Evolutionary conservation across 2,113 vertebrate species (phyloP).

Genomic region (Garra rufa): DNA sequence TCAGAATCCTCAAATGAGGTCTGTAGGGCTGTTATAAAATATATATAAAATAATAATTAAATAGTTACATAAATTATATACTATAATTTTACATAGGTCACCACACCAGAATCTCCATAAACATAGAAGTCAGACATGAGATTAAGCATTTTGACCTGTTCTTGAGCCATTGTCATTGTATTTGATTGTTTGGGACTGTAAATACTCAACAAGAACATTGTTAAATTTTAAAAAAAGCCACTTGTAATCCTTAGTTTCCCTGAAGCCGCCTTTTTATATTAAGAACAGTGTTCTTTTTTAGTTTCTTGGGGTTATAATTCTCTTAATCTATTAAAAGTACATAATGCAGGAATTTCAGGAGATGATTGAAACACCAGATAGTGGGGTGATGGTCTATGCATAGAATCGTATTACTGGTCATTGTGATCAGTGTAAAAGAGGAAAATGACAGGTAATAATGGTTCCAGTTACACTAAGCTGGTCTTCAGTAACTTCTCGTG

Average conservation of each 20-base stretch:
- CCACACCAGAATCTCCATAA: no score
- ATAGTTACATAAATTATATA: no score
- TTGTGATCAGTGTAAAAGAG: constrained; percentile 1
- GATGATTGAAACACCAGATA: not conserved
- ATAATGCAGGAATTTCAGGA: not conserved
- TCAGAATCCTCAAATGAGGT: no score
- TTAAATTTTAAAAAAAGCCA: not conserved
- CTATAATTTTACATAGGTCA: no score
- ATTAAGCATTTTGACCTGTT: no score
- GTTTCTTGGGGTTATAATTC: not conserved
- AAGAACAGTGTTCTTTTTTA: not conserved
- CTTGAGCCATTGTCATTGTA: no score
- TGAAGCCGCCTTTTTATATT: not conserved
- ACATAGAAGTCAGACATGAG: no score
- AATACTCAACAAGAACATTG: not conserved
- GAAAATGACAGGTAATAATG: not conserved
- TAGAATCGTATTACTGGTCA: not conserved
- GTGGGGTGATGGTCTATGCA: not conserved
- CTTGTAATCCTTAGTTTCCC: not conserved
- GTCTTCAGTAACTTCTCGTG: not conserved
- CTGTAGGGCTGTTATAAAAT: no score
- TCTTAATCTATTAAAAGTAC: not conserved
- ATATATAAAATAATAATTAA: no score
- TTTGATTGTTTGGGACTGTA: not conserved
- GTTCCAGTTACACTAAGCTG: not conserved